Conservation (phyloP, 1,140 invertebrate genomes). For the Leucophenga varia region DNA sequence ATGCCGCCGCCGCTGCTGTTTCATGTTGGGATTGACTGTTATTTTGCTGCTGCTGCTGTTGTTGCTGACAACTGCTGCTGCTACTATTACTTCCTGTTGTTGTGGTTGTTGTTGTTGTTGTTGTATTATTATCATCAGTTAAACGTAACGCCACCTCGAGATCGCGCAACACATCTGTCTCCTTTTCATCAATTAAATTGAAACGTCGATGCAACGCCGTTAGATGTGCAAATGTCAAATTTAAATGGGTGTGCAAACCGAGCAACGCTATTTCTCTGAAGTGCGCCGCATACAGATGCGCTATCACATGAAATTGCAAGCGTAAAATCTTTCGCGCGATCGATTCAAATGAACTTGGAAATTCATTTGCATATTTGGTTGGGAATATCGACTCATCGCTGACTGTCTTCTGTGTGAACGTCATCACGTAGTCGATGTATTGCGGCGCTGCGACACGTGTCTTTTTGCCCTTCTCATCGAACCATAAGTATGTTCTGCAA, state of each 20-base stretch:
- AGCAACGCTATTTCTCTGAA: constrained; percentile 92
- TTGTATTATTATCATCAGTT: constrained; percentile 57
- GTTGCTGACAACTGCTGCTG: too few species aligned
- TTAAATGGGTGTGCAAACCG: constrained; percentile 90
- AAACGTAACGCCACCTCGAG: constrained; percentile 73
- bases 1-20: too few species aligned
- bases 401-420: constrained; percentile 94
- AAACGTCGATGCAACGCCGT: constrained; percentile 87
- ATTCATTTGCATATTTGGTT: constrained; percentile 96
- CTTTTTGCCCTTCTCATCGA: constrained; percentile 98
- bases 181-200: constrained; percentile 91
- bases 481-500: constrained; percentile 92
- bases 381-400: constrained; percentile 97
- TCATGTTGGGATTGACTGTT: too few species aligned
- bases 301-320: constrained; percentile 95
- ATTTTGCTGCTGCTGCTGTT: constrained; percentile 2
- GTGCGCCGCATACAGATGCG: constrained; percentile 97
- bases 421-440: constrained; percentile 99
- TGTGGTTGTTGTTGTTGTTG: constrained; percentile 2
- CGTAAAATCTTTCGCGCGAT: constrained; percentile 95
- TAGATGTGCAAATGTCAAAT: constrained; percentile 96
- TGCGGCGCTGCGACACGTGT: constrained; percentile 93
- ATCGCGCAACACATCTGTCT: constrained; percentile 90
- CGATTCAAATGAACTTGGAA: constrained; percentile 90
- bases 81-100: too few species aligned